These are phyloP conservation scores for Drosophila ambigua DNA, from an alignment of 1,140 invertebrate species.

Conservation along the genomic window DNA sequence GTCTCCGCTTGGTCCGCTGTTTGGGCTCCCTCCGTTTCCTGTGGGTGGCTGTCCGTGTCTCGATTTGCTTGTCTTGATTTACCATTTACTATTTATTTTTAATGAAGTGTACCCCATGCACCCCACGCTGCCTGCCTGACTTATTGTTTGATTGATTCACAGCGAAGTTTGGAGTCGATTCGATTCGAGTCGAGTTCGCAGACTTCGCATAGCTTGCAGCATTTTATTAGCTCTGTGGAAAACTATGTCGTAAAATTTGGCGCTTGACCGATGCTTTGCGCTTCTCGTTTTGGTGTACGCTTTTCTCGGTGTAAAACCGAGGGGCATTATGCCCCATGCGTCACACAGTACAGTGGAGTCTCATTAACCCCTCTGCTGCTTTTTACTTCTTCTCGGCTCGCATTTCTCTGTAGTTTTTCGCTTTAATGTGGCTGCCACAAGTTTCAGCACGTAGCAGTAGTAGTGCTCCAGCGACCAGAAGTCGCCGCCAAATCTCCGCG, in stretches of 20 bases:
- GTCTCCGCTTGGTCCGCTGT: too few relatives aligned
- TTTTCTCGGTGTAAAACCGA: constrained; percentile 37
- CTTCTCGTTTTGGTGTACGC: not conserved
- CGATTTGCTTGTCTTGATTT: constrained; percentile 41
- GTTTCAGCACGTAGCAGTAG: constrained; percentile 28
- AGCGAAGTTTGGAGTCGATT: not conserved
- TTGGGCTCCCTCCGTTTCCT: constrained; percentile 8
- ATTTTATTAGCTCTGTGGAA: constrained; percentile 62
- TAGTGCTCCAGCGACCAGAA: not conserved
- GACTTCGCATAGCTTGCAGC: constrained; percentile 53
- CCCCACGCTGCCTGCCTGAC: constrained; percentile 21
- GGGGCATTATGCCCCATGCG: constrained; percentile 56
- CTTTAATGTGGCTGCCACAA: constrained; percentile 36
- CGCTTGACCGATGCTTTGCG: constrained; percentile 26
- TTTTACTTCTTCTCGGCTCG: constrained; percentile 25
- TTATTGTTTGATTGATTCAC: constrained; percentile 69
- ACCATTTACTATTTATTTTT: constrained; percentile 65
- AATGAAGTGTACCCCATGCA: constrained; percentile 54
- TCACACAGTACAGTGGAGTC: constrained; percentile 56
- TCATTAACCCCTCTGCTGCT: constrained; percentile 62
- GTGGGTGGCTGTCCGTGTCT: constrained; percentile 48
- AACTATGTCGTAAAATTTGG: constrained; percentile 66
- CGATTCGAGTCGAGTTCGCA: constrained; percentile 19
- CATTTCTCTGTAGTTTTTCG: constrained; percentile 35
- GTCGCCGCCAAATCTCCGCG: not conserved